These are phyloP conservation scores for Sturnus vulgaris DNA, from an alignment of 2,113 vertebrate genomes.

Conservation along the genomic window DNA sequence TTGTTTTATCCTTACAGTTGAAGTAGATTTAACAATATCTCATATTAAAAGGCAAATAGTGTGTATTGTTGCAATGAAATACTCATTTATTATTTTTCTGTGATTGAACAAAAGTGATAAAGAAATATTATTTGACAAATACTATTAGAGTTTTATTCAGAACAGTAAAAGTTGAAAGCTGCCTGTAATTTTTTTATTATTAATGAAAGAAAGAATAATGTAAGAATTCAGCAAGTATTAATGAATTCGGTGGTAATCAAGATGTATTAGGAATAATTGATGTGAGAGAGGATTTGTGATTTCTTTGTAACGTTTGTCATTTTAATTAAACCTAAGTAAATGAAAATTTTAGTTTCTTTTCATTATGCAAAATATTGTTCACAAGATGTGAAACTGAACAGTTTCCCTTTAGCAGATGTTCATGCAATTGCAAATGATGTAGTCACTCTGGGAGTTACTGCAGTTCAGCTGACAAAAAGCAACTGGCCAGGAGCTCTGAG, in stretches of 20 bases:
- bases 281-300: background rate
- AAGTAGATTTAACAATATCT: background rate
- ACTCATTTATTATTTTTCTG: background rate
- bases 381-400: background rate
- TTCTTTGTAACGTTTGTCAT: background rate
- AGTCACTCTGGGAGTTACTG: background rate
- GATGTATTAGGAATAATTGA: background rate
- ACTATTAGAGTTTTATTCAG: background rate
- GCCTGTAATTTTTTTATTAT: background rate
- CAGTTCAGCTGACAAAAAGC: background rate
- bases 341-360: background rate
- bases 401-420: background rate
- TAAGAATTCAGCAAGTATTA: background rate
- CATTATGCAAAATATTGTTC: background rate
- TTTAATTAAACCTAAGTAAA: background rate
- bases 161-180: background rate
- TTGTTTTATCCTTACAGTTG: background rate
- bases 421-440: background rate
- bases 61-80: background rate
- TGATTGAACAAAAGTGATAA: background rate
- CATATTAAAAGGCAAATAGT: background rate
- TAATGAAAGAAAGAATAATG: background rate
- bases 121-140: background rate
- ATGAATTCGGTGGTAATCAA: background rate
- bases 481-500: background rate